Percentiles rank a stretch among this genome's conserved stretches.
phyloP scores from a whole-genome alignment of 1,140 invertebrate species.

The Colletes latitarsis region DNA sequence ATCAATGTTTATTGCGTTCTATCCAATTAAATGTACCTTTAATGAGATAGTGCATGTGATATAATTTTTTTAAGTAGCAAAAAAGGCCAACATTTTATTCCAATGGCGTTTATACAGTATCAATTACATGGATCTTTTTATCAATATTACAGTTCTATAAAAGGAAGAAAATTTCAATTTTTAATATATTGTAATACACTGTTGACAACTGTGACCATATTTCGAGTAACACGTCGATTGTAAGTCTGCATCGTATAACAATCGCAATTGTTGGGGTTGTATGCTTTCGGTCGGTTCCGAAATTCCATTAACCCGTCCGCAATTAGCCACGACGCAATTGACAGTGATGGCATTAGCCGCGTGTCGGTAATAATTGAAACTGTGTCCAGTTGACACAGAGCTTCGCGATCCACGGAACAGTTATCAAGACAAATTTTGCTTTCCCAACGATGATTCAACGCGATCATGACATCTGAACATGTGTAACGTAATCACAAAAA shows the following conservation, averaged over 20 bases:
- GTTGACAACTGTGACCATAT: no score
- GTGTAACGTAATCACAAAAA: neutral
- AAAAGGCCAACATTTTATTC: no score
- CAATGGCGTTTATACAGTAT: no score
- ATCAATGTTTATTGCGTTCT: no score
- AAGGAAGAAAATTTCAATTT: no score
- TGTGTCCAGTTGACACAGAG: constrained; percentile 3
- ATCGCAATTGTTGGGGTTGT: constrained; percentile 18
- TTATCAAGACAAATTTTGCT: neutral
- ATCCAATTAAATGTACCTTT: no score
- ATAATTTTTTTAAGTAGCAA: no score
- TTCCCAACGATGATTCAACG: neutral
- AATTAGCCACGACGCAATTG: constrained; percentile 54
- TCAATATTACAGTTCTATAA: no score
- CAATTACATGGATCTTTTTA: no score
- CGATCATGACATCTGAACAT: neutral
- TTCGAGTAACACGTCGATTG: neutral
- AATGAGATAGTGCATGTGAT: no score
- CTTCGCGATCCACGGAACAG: neutral
- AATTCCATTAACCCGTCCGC: constrained; percentile 60
- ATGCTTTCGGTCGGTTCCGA: constrained; percentile 34
- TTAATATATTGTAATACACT: no score
- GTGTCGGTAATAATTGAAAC: constrained; percentile 51
- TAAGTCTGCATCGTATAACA: constrained; percentile 6
- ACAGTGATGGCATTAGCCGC: constrained; percentile 44